Base-by-base conservation (phyloP, 1,140 invertebrate genomes). In the Babylonia areolata region DNA sequence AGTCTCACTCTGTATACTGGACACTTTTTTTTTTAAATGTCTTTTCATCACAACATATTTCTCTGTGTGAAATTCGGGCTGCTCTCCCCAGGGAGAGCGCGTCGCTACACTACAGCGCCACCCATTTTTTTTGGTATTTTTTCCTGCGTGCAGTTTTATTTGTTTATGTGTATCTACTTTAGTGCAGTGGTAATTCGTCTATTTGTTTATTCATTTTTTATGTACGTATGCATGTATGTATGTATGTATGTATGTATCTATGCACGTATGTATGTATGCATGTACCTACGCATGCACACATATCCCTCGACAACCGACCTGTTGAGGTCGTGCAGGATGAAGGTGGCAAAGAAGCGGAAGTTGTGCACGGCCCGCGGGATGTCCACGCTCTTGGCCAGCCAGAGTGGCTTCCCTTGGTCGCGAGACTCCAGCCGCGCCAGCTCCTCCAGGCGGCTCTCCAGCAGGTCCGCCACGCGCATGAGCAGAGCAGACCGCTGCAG, bases 341-440 rank as follows among this genome's bases (percentile, higher is more conserved):
- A 92, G 15, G 95, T 92, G 5, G 95, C 96, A 93, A 96, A 96
- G 89, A 95, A 94, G 87, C 95, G 92, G 85, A 96, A 95, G 88
- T 96, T 96, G 79, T 95, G 91, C 31, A 95, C 93, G 77, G 95
- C 95, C 86, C 96, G 93, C 6, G 96, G 95, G 86, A 96, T 96
- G 88, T 96, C 96, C 33, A 96, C 90, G 42, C 87, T 91, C 77
- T 90, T 94, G 5, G 96, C 94, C 69, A 96, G 90, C 92, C 92
- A 94, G 6, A 96, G 86, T 6, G 96, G 95, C 90, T 96, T 96
- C 2, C 96, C 96, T 91, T 96, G 95, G 90, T 96, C 96, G 71
- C 89, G 91, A 9, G 95, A 95, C 90, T 96, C 96, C 0, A 95
- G 91, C 75, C 91, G 87, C 3, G 95, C 95, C 90, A 96, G 95